A percentile compares a stretch with the other conserved stretches of the same genome.
phyloP scores from a whole-genome alignment of 2,113 vertebrate species.

The Saccopteryx bilineata region DNA sequence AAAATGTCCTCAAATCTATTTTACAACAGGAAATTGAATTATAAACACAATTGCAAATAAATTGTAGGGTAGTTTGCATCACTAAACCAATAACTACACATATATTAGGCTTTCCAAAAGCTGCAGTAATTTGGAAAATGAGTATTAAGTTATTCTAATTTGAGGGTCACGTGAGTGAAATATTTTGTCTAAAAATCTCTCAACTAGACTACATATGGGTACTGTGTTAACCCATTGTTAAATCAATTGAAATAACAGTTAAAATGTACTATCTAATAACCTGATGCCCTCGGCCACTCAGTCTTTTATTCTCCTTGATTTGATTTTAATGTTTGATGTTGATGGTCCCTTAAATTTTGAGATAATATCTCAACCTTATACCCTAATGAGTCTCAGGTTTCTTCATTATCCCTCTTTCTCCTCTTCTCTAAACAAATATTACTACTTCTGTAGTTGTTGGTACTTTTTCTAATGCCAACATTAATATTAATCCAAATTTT shows the following conservation, averaged over 20 bases:
- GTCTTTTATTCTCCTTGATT: conserved; percentile 1
- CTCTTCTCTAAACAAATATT: not conserved
- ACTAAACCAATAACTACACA: not conserved
- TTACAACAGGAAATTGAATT: conserved; percentile 17
- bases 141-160: conserved; percentile 19
- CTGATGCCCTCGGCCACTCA: not conserved
- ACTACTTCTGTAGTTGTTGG: not conserved
- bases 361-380: not conserved
- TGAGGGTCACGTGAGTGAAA: not conserved
- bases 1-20: not conserved
- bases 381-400: not conserved
- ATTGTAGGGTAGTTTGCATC: not conserved
- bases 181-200: not conserved
- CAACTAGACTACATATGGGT: not conserved
- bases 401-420: not conserved
- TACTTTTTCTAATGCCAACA: not conserved
- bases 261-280: not conserved
- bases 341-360: not conserved
- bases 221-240: conserved; percentile 2
- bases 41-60: not conserved
- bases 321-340: not conserved
- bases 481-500: not conserved
- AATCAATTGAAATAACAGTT: conserved; percentile 38
- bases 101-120: not conserved
- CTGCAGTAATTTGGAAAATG: conserved; percentile 22